These are phyloP conservation scores for Acheta domesticus DNA, from an alignment of 2,888 invertebrate species.

Conservation along the genomic window DNA sequence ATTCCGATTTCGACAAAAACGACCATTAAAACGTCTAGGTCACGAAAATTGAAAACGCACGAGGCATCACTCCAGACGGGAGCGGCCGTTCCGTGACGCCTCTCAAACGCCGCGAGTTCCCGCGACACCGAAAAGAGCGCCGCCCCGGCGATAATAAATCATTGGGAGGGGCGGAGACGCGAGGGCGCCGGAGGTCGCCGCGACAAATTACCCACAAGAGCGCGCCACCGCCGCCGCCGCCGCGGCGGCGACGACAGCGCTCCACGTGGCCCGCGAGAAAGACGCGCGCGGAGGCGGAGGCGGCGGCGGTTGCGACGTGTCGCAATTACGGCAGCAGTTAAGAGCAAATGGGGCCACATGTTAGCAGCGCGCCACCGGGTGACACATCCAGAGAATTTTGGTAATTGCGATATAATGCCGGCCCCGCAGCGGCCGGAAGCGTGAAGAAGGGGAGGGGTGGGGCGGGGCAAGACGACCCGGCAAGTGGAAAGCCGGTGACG, in stretches of 20 bases:
- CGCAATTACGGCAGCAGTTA: conserved; percentile 3
- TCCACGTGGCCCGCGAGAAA: neutral
- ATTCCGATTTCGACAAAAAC: too few relatives aligned
- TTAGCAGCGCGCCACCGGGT: neutral
- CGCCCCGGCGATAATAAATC: too few relatives aligned
- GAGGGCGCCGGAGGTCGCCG: neutral
- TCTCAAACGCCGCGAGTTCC: too few relatives aligned
- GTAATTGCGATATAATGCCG: conserved; percentile 10
- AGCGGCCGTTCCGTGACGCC: too few relatives aligned
- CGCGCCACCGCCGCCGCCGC: neutral
- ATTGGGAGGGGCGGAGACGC: too few relatives aligned
- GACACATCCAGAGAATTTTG: conserved; percentile 18
- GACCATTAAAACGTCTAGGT: too few relatives aligned
- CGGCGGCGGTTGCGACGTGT: neutral
- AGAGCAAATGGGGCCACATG: conserved; percentile 18
- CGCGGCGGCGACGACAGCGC: neutral
- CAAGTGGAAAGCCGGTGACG: too few relatives aligned
- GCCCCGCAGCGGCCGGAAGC: neutral
- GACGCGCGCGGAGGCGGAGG: neutral
- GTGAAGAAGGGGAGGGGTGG: too few relatives aligned
- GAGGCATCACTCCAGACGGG: too few relatives aligned
- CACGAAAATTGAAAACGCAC: too few relatives aligned
- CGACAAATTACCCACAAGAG: neutral
- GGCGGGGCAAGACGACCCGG: too few relatives aligned
- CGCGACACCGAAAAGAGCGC: too few relatives aligned